These are phyloP conservation scores for Callocephalon fimbriatum DNA, from an alignment of 2,113 vertebrate species.

Conservation along the genomic window DNA sequence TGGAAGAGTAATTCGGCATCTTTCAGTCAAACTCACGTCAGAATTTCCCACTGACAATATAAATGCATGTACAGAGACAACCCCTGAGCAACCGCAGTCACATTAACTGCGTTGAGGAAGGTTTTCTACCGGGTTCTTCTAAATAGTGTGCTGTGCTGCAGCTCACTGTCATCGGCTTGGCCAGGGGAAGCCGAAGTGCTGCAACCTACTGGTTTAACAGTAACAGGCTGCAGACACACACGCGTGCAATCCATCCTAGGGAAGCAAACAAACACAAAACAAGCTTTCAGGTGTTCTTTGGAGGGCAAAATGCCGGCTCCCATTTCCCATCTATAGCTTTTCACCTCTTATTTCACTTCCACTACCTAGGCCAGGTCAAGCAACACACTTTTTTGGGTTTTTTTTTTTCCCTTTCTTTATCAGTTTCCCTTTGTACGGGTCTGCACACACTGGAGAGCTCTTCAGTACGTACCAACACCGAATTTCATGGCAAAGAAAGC, in stretches of 20 bases:
- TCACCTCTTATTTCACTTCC: not conserved
- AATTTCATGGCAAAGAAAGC: accelerated
- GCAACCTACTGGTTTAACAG: not conserved
- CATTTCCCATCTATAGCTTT: not conserved
- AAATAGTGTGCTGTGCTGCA: accelerated
- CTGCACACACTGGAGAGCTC: not conserved
- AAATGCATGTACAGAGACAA: accelerated
- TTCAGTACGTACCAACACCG: accelerated
- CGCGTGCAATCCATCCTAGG: not conserved
- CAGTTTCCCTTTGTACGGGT: not conserved
- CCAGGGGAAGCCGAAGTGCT: not conserved
- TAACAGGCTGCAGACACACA: not conserved
- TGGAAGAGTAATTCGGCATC: constrained; percentile 50
- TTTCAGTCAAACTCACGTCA: not conserved
- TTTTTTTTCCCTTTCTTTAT: not conserved
- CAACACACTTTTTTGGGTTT: not conserved
- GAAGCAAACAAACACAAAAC: not conserved
- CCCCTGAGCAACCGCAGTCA: not conserved
- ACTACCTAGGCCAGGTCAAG: not conserved
- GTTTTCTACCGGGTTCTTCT: not conserved
- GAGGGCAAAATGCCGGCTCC: not conserved
- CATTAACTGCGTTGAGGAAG: not conserved
- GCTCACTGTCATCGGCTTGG: not conserved
- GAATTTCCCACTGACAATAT: too few species aligned
- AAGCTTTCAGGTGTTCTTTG: not conserved